phyloP scores from a whole-genome alignment of 2,113 vertebrate genomes.

The Charina bottae region DNA sequence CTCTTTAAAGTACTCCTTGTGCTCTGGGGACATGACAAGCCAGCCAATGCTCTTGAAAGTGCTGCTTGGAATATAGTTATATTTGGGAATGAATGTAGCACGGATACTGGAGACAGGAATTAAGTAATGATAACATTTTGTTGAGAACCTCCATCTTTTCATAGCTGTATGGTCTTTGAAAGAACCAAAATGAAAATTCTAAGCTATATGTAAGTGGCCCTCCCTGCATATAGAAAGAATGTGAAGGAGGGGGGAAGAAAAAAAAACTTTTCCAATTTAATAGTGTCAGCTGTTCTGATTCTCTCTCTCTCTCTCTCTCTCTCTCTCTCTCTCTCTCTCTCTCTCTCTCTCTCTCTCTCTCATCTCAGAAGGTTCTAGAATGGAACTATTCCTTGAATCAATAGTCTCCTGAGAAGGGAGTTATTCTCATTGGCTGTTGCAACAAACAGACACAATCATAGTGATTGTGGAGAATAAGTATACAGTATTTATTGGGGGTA shows the following conservation, averaged over 20 bases:
- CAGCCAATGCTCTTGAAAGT: constrained; percentile 44
- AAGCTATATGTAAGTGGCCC: not conserved
- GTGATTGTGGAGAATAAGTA: not conserved
- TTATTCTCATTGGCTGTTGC: not conserved
- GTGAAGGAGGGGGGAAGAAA: fast-evolving
- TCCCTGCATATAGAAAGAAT: not conserved
- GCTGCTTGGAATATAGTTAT: not conserved
- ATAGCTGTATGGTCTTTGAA: not conserved
- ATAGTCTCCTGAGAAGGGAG: not conserved
- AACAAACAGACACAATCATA: not conserved
- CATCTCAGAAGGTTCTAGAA: too few species aligned
- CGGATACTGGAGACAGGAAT: not conserved
- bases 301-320: not conserved
- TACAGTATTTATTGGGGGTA: not conserved
- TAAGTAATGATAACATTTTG: not conserved
- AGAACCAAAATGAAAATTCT: not conserved
- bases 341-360: not conserved
- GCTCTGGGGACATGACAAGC: not conserved
- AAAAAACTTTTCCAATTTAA: not conserved
- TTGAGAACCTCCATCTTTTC: not conserved
- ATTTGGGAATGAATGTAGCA: not conserved
- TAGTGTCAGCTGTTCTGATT: not conserved
- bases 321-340: not conserved
- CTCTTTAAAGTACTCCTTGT: not conserved
- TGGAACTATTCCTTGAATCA: not conserved